Conservation (phyloP, 37 sponge, comb jelly and placozoan genomes). For the Agelas oroides region DNA sequence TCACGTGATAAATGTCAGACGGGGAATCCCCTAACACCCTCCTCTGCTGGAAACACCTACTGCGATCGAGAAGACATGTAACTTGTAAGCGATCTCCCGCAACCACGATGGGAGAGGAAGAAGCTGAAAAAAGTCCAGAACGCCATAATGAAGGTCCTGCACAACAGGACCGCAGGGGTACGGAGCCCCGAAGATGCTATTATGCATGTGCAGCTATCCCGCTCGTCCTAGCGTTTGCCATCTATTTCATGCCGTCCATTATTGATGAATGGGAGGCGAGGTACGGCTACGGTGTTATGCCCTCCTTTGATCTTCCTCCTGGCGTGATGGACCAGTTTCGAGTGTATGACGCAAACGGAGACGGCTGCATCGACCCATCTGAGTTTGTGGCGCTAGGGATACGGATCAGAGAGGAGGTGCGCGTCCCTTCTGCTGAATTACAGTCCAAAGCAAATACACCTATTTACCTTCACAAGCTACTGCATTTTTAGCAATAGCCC, state of each 20-base stretch:
- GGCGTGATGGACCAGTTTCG: conserved; percentile 69
- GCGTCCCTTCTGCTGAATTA: not conserved
- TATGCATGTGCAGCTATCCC: conserved; percentile 21
- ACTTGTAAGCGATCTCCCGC: too few species aligned
- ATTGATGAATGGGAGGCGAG: conserved; percentile 23
- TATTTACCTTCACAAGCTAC: not conserved
- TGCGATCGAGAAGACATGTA: too few species aligned
- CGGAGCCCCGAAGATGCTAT: too few species aligned
- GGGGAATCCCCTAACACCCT: too few species aligned
- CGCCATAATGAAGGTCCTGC: too few species aligned
- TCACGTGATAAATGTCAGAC: too few species aligned
- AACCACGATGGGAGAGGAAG: too few species aligned
- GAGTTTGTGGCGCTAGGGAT: conserved; percentile 59
- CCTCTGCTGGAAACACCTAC: too few species aligned
- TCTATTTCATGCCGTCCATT: conserved; percentile 24
- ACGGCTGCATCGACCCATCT: conserved; percentile 74
- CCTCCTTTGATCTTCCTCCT: conserved; percentile 35
- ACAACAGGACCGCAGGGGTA: too few species aligned
- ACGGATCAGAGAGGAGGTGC: not conserved
- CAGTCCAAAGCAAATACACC: not conserved
- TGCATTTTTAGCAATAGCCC: not conserved
- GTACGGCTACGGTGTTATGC: conserved; percentile 44
- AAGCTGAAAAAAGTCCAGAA: too few species aligned
- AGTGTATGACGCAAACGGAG: conserved; percentile 59
- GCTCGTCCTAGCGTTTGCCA: conserved; percentile 19